A percentile compares a stretch with the other conserved stretches of the same genome.
These are phyloP conservation scores for Athalia rosae DNA, from an alignment of 2,888 invertebrate genomes.

Conservation along the genomic window DNA sequence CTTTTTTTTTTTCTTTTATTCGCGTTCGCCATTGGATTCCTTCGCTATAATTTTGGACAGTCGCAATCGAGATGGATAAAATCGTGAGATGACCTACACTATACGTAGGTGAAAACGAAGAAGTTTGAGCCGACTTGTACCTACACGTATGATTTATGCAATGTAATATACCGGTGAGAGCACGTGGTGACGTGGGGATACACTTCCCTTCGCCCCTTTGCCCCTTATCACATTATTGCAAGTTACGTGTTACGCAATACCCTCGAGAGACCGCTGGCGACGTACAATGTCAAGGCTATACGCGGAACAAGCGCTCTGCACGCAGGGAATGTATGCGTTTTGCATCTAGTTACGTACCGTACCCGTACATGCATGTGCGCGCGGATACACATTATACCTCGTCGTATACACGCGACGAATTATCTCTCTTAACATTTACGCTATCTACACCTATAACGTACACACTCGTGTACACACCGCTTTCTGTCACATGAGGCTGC, in stretches of 20 bases:
- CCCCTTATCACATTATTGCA: constrained; percentile 40
- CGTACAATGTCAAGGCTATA: constrained; percentile 63
- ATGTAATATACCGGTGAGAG: constrained; percentile 33
- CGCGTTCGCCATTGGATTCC: too few relatives aligned
- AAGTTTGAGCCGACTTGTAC: constrained; percentile 38
- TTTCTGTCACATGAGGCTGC: background rate
- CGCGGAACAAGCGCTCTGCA: constrained; percentile 48
- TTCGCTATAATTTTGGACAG: too few relatives aligned
- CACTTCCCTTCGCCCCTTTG: background rate
- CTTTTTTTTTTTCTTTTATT: constrained; percentile 20
- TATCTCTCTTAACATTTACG: too few relatives aligned
- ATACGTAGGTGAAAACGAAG: constrained; percentile 55
- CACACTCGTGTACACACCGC: background rate
- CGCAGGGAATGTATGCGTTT: constrained; percentile 5
- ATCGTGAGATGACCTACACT: too few relatives aligned
- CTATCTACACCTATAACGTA: background rate
- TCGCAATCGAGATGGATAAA: too few relatives aligned
- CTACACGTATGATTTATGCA: constrained; percentile 2
- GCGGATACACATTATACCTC: background rate
- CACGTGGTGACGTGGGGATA: constrained; percentile 18
- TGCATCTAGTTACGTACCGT: too few relatives aligned
- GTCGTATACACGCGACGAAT: constrained; percentile 5
- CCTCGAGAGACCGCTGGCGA: constrained; percentile 31
- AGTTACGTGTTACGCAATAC: constrained; percentile 60
- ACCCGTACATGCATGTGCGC: constrained; percentile 12